phyloP scores from a whole-genome alignment of 2,797 vertebrate species.

The Sylvilagus floridanus region DNA sequence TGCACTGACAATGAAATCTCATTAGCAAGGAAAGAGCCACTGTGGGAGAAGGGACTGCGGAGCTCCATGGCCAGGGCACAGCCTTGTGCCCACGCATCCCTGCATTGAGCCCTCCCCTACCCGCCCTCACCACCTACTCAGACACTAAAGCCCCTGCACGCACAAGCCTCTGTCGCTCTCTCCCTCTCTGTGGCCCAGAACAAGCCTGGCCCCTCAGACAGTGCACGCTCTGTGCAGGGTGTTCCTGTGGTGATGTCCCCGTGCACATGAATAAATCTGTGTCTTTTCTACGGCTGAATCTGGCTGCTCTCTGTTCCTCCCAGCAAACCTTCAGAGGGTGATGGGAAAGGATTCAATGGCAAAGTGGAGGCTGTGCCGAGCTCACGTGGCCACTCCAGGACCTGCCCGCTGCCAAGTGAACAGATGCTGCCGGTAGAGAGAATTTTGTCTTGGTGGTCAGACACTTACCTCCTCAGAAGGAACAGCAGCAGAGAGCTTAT shows the following conservation, averaged over 20 bases:
- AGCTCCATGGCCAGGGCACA: neutral
- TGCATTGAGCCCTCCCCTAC: neutral
- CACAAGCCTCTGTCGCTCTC: neutral
- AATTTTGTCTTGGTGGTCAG: neutral
- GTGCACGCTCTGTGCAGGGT: neutral
- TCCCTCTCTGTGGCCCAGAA: neutral
- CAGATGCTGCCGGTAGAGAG: neutral
- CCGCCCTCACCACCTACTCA: neutral
- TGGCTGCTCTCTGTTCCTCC: neutral
- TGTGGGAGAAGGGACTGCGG: neutral
- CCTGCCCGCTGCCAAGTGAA: neutral
- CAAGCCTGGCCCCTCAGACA: neutral
- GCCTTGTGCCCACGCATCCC: no score
- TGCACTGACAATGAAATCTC: neutral
- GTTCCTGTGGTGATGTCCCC: neutral
- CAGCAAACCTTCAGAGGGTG: neutral
- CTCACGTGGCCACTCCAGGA: rapidly evolving
- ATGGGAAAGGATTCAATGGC: neutral
- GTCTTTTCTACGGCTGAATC: neutral
- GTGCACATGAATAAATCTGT: neutral
- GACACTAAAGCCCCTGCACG: no score
- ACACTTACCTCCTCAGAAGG: neutral
- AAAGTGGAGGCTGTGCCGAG: neutral
- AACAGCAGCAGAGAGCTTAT: neutral
- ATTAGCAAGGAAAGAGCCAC: neutral